Base-by-base conservation (phyloP, 1,140 invertebrate genomes). In the Heliothis virescens region DNA sequence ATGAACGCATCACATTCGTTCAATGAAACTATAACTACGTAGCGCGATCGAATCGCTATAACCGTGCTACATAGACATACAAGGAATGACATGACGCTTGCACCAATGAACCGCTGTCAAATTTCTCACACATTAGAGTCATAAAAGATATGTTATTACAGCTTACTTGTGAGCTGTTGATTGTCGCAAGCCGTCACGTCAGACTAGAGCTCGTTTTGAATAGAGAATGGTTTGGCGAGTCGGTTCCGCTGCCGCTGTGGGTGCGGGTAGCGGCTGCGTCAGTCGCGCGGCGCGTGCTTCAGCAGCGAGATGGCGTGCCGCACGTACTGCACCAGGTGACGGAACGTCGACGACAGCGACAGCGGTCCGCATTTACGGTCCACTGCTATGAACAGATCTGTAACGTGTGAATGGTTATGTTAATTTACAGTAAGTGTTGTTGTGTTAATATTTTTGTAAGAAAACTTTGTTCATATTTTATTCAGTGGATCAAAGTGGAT, bases 301-400 rank as follows among this genome's bases (percentile, higher is more conserved):
- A 95, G 89, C 65, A 95, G 88, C 11, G 95, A 91, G 75, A 95
- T 95, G 53, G 95, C 95, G 90, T 95, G 85, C 0, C 95, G 95
- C 72, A 97, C 97, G 91, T 97, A 98, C 85, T 96, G 95, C 29
- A 97, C 97, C 15, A 98, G 95, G 85, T 98, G 96, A 3, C 95
- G 95, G 84, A 97, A 95, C 79, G 97, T 96, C 65, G 97, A 97
- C 89, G 97, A 96, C 74, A 97, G 91, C 2, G 97, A 97, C 53
- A 98, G 92, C 1, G 96, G 96, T 12, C 97, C 97, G 93, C 96
- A 96, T 72, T 95, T 96, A 60, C 96, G 95, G 86, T 98, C 97
- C 86, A 98, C 95, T 55, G 96, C 96, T 79, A 97, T 96, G 94
- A 98, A 98, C 85, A 98, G 97, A 83, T 97, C 97, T 98, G 95